Evolutionary conservation across 1,140 invertebrate genomes (phyloP), one percentile per base, ranked within the genome.

Genomic region (Ooceraea biroi): DNA sequence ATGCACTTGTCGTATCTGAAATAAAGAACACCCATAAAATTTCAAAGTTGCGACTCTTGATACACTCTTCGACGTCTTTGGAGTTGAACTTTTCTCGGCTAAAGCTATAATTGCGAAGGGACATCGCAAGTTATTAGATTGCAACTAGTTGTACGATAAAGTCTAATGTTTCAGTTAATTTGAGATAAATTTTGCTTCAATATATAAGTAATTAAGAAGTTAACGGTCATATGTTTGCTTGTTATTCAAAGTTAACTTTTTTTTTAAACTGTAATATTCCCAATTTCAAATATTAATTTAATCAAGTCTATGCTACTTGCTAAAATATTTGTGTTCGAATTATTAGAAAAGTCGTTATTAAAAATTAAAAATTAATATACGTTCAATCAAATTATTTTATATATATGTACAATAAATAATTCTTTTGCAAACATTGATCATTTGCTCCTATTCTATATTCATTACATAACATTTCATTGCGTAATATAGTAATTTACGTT

Each of bases 1-100:
- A 95, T 0, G 92, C 14, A 1, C 19, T 77, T 10, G 55, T 14
- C 0, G 87, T 46, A 10, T 27, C 88, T 89, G 57, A 12, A 78
- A 84, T 30, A 57, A 25, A 8, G 44, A n/a, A 36, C 12, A 30
- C 14, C 27, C 27, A 12, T 52, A 22, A 7, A 19, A 44, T 52
- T 46, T 36, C 12, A 8, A 44, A 25, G 17, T 58, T 57, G 44
- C 2, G 7, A 14, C 1, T 25, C 63, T 27, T 48, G n/a, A 30
- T 58, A 4, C 5, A n/a, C 22, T 22, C 11, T 66, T 30, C 36
- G 7, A 65, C 50, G 8, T 27, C 25, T 60, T 11, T 44, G 3
- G 0, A 71, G 10, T 71, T 2, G 17, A 68, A 17, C 1, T 68
- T 57, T 57, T 55, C 58, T 61, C 30, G 1, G 14, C 7, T 11